Conservation (phyloP, 2,797 vertebrate species). For the Danio tinwini region DNA sequence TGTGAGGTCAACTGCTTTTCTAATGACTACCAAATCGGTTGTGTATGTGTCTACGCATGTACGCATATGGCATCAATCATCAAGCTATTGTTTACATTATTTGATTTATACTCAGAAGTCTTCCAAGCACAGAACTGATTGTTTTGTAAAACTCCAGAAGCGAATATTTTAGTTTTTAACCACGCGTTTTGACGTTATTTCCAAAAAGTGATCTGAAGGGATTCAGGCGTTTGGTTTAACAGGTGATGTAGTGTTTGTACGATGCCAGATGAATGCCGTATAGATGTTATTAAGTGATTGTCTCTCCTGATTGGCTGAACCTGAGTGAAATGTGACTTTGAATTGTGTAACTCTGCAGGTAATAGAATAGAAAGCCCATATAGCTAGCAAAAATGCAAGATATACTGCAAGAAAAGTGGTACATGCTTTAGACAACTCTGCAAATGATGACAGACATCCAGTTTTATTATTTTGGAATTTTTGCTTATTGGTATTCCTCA, state of each 20-base stretch:
- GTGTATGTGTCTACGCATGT: constrained; percentile 21
- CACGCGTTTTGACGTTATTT: not conserved
- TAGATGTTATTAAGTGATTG: constrained; percentile 22
- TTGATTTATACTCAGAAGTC: constrained; percentile 40
- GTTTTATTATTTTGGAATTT: constrained; percentile 20
- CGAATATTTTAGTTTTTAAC: not conserved
- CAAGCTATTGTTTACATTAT: constrained; percentile 14
- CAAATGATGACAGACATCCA: constrained; percentile 12
- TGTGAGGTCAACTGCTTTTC: not conserved
- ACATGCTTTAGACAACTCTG: constrained; percentile 33
- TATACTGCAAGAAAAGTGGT: constrained; percentile 13
- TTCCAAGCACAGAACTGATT: constrained; percentile 47
- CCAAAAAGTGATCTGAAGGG: constrained; percentile 2
- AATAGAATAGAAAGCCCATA: constrained; percentile 42
- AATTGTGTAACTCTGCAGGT: constrained; percentile 32
- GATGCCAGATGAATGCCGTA: constrained; percentile 7
- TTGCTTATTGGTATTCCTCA: too few species aligned
- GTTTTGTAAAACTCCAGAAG: constrained; percentile 23
- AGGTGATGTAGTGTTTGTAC: not conserved
- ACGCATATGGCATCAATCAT: not conserved
- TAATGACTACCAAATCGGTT: constrained; percentile 9
- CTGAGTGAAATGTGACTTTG: constrained; percentile 1
- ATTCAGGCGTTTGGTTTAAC: constrained; percentile 1
- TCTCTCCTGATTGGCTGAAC: constrained; percentile 31
- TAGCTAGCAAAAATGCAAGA: constrained; percentile 46